Percentiles rank a stretch among this genome's conserved stretches.
Evolutionary conservation across 2,797 vertebrate genomes (phyloP).

Genomic region (Karalla daura): DNA sequence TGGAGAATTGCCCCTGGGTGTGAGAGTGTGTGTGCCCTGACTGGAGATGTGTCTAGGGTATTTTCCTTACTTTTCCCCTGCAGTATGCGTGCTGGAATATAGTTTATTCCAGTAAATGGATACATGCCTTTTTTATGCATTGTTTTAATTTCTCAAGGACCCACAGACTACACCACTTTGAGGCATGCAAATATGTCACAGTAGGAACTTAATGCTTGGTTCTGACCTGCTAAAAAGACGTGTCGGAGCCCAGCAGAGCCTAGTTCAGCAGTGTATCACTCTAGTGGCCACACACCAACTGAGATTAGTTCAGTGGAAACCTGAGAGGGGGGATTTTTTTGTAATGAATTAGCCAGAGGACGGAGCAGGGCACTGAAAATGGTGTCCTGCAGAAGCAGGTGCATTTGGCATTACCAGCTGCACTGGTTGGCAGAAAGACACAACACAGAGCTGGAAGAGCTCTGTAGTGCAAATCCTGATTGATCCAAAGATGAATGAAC

Average conservation of each 20-base stretch:
- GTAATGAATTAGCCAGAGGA: slow-evolving; percentile 37
- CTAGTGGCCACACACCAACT: slow-evolving; percentile 49
- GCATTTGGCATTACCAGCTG: slow-evolving; percentile 18
- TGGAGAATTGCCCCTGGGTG: too few relatives aligned
- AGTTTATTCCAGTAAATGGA: too few relatives aligned
- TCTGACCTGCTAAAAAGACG: slow-evolving; percentile 32
- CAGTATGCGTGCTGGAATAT: too few relatives aligned
- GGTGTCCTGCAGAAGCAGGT: slow-evolving; percentile 13
- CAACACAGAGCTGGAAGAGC: neutral
- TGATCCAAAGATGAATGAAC: slow-evolving; percentile 36
- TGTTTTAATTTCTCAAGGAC: neutral
- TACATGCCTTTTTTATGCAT: too few relatives aligned
- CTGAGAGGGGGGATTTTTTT: slow-evolving; percentile 30
- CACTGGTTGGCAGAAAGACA: slow-evolving; percentile 9
- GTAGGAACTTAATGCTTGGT: slow-evolving; percentile 29
- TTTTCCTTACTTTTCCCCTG: too few relatives aligned
- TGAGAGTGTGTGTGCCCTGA: too few relatives aligned
- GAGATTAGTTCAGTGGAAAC: slow-evolving; percentile 35
- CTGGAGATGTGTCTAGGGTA: too few relatives aligned
- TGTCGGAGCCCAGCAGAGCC: slow-evolving; percentile 49
- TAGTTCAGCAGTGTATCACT: slow-evolving; percentile 38
- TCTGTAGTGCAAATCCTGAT: slow-evolving; percentile 20
- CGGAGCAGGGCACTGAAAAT: slow-evolving; percentile 23
- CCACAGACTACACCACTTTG: slow-evolving; percentile 16
- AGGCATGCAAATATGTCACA: slow-evolving; percentile 20